Base-by-base conservation (phyloP, 2,113 vertebrate genomes). In the Ammospiza caudacuta region DNA sequence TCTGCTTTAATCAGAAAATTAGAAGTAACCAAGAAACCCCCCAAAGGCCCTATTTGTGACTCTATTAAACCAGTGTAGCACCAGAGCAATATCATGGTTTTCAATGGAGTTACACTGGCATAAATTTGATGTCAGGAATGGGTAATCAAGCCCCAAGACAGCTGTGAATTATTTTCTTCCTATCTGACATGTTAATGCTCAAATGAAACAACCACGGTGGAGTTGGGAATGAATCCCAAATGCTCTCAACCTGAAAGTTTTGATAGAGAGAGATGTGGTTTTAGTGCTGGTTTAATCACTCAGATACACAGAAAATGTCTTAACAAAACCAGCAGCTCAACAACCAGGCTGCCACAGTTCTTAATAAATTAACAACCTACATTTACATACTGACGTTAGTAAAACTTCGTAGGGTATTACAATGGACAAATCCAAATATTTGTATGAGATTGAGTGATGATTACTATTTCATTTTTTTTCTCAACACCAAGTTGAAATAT, bases 1-100 rank as follows among this genome's bases (percentile, higher is more conserved):
- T 92, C 94, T 85, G 67, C 81, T 85, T 91, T 92, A 95, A 95
- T 92, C 87, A 95, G 89, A 95, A 95, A 90, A 97, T 95, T 87
- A 94, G 84, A 91, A 85, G 70, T n/a, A 95, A 94, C 82, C 47
- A 44, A 90, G 55, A 70, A 83, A 28, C 7, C 39, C 70, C 92
- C 59, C 90, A 54, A 79, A 79, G 90, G 87, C 19, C 67, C 1
- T 1, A 91, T 92, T 95, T 80, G 46, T 3, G 28, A 74, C 79
- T 86, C 87, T 55, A 74, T 95, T 88, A 95, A 94, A 86, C 35
- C 47, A 37, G 27, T 19, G 23, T 1, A 91, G 35, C 55, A 91
- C 67, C 43, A 80, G 27, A 79, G 59, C 20, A 92, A 88, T 51
- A 92, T 75, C 59, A 80, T 29, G 15, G 33, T 15, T 91, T 94